A percentile compares a stretch with the other conserved stretches of the same genome.
Conservation (phyloP, 2,797 vertebrate genomes). For the Glyptemys insculpta region DNA sequence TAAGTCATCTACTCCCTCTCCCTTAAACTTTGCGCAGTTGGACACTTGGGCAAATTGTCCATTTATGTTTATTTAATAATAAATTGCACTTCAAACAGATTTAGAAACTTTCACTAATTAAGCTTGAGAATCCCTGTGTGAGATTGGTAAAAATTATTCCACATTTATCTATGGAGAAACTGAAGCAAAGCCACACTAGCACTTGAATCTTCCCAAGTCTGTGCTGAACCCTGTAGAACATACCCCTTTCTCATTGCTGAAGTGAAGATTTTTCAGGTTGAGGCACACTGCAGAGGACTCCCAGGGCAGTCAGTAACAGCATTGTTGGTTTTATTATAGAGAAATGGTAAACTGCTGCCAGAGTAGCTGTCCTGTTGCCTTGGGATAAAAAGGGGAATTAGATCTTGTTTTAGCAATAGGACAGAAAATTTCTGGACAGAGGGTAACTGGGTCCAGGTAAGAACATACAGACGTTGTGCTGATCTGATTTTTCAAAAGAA, state of each 20-base stretch:
- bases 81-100: conserved; percentile 30
- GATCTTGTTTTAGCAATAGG: not conserved
- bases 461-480: not conserved
- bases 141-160: conserved; percentile 27
- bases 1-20: conserved; percentile 54
- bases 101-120: conserved; percentile 52
- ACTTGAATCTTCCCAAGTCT: conserved; percentile 22
- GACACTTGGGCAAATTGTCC: conserved; percentile 49
- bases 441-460: not conserved
- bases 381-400: not conserved
- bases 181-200: not conserved
- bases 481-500: not conserved
- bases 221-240: not conserved
- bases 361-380: not conserved
- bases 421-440: not conserved
- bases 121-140: not conserved
- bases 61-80: conserved; percentile 52
- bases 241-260: not conserved
- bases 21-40: conserved; percentile 6
- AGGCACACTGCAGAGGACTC: not conserved
- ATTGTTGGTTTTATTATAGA: not conserved
- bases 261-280: not conserved
- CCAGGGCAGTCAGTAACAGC: not conserved
- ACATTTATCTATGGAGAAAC: conserved; percentile 14
- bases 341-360: not conserved